Conservation (phyloP, 2,797 vertebrate species). For the Chloroceryle inda region DNA sequence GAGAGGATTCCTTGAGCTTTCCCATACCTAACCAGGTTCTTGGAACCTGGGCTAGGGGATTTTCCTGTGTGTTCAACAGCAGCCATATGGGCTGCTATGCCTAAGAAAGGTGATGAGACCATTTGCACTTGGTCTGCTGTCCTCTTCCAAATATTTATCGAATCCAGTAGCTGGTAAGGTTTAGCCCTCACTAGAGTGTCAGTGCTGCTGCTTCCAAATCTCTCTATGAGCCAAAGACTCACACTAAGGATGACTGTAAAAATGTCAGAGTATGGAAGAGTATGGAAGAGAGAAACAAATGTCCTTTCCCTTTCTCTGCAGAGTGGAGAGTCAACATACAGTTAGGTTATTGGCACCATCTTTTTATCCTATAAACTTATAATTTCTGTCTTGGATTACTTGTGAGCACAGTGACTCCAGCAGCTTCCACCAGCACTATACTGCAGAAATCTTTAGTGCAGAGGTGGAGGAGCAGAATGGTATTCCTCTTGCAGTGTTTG, state of each 20-base stretch:
- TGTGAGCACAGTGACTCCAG: not conserved
- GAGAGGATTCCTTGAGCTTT: not conserved
- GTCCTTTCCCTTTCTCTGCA: not conserved
- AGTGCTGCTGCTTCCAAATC: not conserved
- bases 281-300: not conserved
- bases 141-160: not conserved
- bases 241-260: not conserved
- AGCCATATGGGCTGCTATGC: accelerated
- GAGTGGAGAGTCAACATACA: not conserved
- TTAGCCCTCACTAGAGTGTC: not conserved
- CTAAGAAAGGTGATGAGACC: not conserved
- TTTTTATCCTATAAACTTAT: not conserved
- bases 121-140: not conserved
- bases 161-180: not conserved
- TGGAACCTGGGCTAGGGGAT: not conserved
- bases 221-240: not conserved
- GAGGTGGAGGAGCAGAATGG: not conserved
- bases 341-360: not conserved
- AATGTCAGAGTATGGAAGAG: not conserved
- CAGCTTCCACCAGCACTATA: not conserved
- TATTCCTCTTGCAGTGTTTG: not conserved
- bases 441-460: not conserved
- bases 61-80: not conserved
- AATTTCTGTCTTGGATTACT: not conserved
- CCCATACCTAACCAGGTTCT: not conserved